These are phyloP conservation scores for Dipodomys stephensi DNA, from an alignment of 2,113 vertebrate species.

Conservation along the genomic window DNA sequence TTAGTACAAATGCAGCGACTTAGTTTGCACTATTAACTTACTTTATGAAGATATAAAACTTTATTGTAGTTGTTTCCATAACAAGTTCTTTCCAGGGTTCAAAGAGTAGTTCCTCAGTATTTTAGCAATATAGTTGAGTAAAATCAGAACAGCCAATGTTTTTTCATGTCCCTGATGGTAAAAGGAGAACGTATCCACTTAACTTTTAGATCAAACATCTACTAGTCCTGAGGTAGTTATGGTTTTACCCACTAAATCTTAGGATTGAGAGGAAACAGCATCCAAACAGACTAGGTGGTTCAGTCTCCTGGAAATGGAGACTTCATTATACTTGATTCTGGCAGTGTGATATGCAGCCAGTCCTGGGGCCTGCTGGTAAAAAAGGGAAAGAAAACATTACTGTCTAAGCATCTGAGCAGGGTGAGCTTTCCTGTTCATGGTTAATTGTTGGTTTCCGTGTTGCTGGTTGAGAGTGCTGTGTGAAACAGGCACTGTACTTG, in stretches of 20 bases:
- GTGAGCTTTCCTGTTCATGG: no score
- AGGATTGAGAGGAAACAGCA: background rate
- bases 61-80: background rate
- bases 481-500: background rate
- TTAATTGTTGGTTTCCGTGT: no score
- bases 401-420: background rate
- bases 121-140: slow-evolving; percentile 41
- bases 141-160: slow-evolving; percentile 11
- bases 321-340: background rate
- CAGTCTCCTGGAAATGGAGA: background rate
- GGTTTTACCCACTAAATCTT: background rate
- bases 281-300: background rate
- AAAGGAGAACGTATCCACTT: slow-evolving; percentile 17
- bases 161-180: slow-evolving; percentile 52
- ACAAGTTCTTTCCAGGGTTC: background rate
- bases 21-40: slow-evolving; percentile 7
- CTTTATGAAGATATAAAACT: slow-evolving; percentile 22
- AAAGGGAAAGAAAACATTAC: background rate
- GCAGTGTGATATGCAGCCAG: background rate
- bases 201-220: background rate
- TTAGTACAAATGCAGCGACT: background rate
- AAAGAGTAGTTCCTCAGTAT: background rate
- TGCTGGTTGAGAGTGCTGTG: background rate
- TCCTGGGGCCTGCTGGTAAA: background rate
- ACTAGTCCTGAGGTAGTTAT: background rate